A percentile compares a stretch with the other conserved stretches of the same genome.
Evolutionary conservation across 2,797 vertebrate genomes (phyloP).

Genomic region (Protonibea diacanthus): DNA sequence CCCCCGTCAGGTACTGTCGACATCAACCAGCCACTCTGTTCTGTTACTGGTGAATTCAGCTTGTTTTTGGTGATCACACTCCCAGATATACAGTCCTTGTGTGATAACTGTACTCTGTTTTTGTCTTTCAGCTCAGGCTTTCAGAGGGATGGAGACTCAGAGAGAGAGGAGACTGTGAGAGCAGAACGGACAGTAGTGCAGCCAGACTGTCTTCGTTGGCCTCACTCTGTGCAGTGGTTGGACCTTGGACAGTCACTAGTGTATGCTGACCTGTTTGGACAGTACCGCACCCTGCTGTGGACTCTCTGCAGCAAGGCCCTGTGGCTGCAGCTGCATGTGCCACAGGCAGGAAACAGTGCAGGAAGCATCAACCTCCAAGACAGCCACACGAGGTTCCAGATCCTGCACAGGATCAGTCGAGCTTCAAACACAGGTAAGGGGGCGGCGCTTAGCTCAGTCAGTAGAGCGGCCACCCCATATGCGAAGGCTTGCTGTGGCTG

Average conservation of each 20-base stretch:
- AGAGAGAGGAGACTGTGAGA: slow-evolving; percentile 7
- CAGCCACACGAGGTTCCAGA: slow-evolving; percentile 52
- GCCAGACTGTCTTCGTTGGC: slow-evolving; percentile 16
- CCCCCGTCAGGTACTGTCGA: slow-evolving; percentile 44
- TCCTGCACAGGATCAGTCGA: slow-evolving; percentile 64
- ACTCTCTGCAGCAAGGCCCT: slow-evolving; percentile 66
- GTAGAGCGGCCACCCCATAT: too few species aligned
- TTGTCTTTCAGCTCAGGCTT: slow-evolving; percentile 28
- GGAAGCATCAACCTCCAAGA: slow-evolving; percentile 78
- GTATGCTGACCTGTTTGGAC: slow-evolving; percentile 67
- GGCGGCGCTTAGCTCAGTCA: too few species aligned
- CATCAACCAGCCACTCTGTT: background rate
- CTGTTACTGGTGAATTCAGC: too few species aligned
- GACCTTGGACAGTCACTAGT: slow-evolving; percentile 66
- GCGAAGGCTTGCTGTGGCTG: too few species aligned
- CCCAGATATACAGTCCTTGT: background rate
- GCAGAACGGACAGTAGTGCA: background rate
- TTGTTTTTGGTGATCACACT: background rate
- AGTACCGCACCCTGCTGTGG: slow-evolving; percentile 76
- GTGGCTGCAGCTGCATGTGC: slow-evolving; percentile 66
- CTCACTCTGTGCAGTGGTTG: slow-evolving; percentile 68
- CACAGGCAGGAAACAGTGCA: slow-evolving; percentile 22
- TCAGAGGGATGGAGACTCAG: slow-evolving; percentile 10
- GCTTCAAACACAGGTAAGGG: slow-evolving; percentile 42
- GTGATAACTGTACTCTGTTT: slow-evolving; percentile 2